phyloP scores from a whole-genome alignment of 1,140 invertebrate species.

The Hyposmocoma kahamanoa region DNA sequence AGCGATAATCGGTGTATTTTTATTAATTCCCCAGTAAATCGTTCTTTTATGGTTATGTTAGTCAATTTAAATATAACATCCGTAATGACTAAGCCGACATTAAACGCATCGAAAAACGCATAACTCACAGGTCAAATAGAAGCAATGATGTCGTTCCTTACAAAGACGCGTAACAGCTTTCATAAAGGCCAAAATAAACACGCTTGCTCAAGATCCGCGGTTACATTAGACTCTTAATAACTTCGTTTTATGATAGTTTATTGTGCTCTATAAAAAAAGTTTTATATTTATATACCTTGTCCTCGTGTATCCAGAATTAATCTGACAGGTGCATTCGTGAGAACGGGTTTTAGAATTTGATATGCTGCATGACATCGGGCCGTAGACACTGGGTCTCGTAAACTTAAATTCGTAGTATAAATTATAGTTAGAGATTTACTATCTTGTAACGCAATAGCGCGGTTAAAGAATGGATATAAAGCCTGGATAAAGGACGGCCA shows the following conservation, averaged over 20 bases:
- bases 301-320: constrained; percentile 37
- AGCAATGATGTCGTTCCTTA: no score
- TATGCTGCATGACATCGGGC: constrained; percentile 39
- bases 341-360: constrained; percentile 45
- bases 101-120: no score
- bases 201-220: no score
- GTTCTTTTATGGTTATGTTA: no score
- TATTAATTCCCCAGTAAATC: no score
- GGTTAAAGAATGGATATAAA: constrained; percentile 29
- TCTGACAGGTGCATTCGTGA: constrained; percentile 43
- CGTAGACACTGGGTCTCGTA: constrained; percentile 46
- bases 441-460: constrained; percentile 36
- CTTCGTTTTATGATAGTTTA: constrained; percentile 13
- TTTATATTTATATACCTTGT: constrained; percentile 13
- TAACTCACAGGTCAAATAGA: no score
- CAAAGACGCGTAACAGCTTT: no score
- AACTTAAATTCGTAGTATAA: constrained; percentile 53
- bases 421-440: constrained; percentile 47
- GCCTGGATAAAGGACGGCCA: constrained; percentile 37
- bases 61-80: no score
- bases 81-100: no score
- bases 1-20: no score
- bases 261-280: constrained; percentile 29
- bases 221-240: constrained; percentile 7
- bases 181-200: no score